Evolutionary conservation across 1,140 invertebrate species (phyloP).

Genomic region (Pomacea maculata): DNA sequence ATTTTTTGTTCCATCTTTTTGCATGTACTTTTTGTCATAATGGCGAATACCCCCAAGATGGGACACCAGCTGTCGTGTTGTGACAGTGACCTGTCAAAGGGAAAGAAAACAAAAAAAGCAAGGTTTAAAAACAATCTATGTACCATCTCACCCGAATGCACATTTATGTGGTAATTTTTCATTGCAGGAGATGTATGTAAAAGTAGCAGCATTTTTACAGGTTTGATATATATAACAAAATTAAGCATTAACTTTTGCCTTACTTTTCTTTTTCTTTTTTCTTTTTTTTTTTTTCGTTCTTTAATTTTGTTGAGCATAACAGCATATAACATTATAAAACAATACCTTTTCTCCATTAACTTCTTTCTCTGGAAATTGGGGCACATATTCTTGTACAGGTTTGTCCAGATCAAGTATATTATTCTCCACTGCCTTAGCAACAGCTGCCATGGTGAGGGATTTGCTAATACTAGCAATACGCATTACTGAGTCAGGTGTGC

Average conservation of each 20-base stretch:
- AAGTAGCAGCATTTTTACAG: no score
- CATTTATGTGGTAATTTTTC: background rate
- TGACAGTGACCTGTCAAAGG: constrained; percentile 67
- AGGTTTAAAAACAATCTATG: no score
- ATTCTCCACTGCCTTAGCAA: constrained; percentile 70
- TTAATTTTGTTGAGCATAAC: no score
- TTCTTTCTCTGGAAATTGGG: constrained; percentile 69
- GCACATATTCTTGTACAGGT: constrained; percentile 69
- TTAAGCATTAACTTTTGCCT: no score
- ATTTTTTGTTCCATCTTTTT: constrained; percentile 23
- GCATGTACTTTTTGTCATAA: constrained; percentile 58
- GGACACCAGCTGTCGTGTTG: constrained; percentile 68
- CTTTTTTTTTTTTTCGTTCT: no score
- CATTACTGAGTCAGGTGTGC: constrained; percentile 69
- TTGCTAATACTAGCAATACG: constrained; percentile 76
- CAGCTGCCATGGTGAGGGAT: constrained; percentile 69
- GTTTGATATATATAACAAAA: no score
- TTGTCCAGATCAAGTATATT: constrained; percentile 72
- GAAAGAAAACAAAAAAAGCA: background rate
- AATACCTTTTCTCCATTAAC: constrained; percentile 56
- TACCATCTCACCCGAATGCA: no score
- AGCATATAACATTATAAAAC: background rate
- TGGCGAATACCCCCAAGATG: constrained; percentile 71
- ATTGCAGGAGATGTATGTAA: background rate
- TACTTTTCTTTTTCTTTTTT: no score